Percentiles rank a stretch among this genome's conserved stretches.
These are phyloP conservation scores for Microplitis demolitor DNA, from an alignment of 1,140 invertebrate species.

Conservation along the genomic window DNA sequence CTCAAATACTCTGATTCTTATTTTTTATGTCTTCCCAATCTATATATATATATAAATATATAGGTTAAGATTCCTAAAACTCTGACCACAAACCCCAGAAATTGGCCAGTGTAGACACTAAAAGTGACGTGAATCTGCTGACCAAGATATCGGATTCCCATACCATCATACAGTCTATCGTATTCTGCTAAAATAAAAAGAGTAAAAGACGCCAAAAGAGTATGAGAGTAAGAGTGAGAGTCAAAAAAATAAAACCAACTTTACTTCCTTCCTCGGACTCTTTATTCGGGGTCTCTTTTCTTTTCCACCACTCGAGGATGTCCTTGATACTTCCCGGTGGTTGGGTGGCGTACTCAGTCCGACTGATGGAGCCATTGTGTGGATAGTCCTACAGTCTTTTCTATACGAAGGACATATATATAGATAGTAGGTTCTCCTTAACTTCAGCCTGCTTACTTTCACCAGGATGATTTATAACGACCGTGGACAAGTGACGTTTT, in stretches of 20 bases:
- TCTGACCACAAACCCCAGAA: not conserved
- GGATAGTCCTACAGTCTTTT: not conserved
- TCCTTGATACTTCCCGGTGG: constrained; percentile 13
- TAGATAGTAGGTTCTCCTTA: not conserved
- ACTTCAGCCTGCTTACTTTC: not conserved
- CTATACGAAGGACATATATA: not conserved
- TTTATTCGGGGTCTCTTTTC: constrained; percentile 10
- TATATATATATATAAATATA: not conserved
- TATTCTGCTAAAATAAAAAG: no score
- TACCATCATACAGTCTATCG: not conserved
- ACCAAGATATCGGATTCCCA: constrained; percentile 25
- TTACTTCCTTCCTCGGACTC: not conserved
- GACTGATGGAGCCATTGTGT: constrained; percentile 15
- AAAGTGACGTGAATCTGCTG: constrained; percentile 27
- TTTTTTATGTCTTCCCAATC: not conserved
- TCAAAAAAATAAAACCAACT: no score
- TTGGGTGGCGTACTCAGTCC: not conserved
- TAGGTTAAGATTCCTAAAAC: not conserved
- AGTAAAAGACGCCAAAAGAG: no score
- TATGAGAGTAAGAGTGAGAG: no score
- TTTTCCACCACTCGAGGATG: constrained; percentile 10
- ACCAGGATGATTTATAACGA: constrained; percentile 18
- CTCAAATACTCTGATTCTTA: not conserved
- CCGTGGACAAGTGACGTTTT: constrained; percentile 1
- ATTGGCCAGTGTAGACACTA: constrained; percentile 22